Evolutionary conservation across 2,888 invertebrate genomes (phyloP), one percentile per base, ranked within the genome.

Genomic region (Synanthedon andrenaeformis): DNA sequence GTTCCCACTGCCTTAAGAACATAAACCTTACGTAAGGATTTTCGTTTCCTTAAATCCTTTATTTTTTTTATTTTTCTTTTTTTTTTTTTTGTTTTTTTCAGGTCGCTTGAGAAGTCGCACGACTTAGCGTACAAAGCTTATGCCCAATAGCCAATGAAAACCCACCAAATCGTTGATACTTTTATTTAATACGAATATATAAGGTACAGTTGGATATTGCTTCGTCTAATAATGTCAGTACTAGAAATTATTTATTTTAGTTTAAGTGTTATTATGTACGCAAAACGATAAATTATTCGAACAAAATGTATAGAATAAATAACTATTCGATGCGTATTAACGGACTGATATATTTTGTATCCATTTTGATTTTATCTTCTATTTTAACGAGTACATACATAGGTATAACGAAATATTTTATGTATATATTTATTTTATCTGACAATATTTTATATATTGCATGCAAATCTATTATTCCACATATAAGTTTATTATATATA

Each of bases 71-170:
- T 59, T 58, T 82, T 82, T 42, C 82, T 42, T 13, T 11, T 12
- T n/a, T 42, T 13, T 11, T 12, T n/a, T 13, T 13, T 54, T 52
- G 3, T 61, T 61, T 59, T 58, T 82, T 82, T 42, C 82, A 87
- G 86, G 77, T 85, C 87, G 59, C 66, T 85, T 63, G 87, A 87
- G 61, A 83, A 80, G 60, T 75, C 86, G 54, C 88, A 90, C 56
- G 89, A 90, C 70, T 81, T 91, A 67, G 91, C 91, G 59, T 91
- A 91, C 82, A 88, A 89, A 62, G 90, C 90, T 45, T 89, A 91
- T 70, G 64, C 78, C 62, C 84, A 84, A 64, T 82, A 85, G 70
- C 61, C 66, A 65, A 61, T 53, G 57, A 55, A 57, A 70, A 66
- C 73, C 76, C 74, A 78, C 76, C 76, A 72, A 70, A 61, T 58